These are phyloP conservation scores for Eubasilissa regina DNA, from an alignment of 1,140 invertebrate species.

Conservation along the genomic window DNA sequence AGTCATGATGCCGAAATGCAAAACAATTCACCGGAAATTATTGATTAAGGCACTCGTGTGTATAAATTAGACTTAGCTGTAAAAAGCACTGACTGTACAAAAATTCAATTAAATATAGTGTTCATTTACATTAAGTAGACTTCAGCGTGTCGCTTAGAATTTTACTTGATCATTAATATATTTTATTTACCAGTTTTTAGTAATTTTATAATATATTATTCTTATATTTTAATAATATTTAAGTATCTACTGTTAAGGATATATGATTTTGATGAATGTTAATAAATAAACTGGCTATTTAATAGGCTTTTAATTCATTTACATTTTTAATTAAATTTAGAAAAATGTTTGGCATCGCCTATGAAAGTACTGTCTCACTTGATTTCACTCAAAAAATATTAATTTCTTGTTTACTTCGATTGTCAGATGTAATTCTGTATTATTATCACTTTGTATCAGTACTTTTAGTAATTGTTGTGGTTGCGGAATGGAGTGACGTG, in stretches of 20 bases:
- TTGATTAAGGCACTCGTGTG: constrained; percentile 6
- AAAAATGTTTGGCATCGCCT: too few relatives aligned
- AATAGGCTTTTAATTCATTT: neutral
- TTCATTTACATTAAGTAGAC: constrained; percentile 28
- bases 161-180: constrained; percentile 42
- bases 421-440: too few relatives aligned
- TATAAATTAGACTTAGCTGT: constrained; percentile 24
- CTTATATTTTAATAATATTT: constrained; percentile 9
- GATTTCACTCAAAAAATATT: too few relatives aligned
- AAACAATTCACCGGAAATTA: constrained; percentile 2
- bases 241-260: constrained; percentile 34
- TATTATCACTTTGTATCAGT: too few relatives aligned
- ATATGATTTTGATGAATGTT: constrained; percentile 36
- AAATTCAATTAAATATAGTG: constrained; percentile 41
- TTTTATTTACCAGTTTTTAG: constrained; percentile 45
- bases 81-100: constrained; percentile 51
- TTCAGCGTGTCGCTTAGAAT: constrained; percentile 1
- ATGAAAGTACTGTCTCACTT: too few relatives aligned
- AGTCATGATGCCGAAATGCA: constrained; percentile 11
- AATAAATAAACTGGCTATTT: constrained; percentile 31
- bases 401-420: too few relatives aligned
- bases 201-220: constrained; percentile 38
- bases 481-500: too few relatives aligned
- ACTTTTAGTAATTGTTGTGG: too few relatives aligned
- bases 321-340: too few relatives aligned